Evolutionary conservation across 2,797 vertebrate genomes (phyloP), one percentile per base, ranked within the genome.

Genomic region (Cryptoprocta ferox): DNA sequence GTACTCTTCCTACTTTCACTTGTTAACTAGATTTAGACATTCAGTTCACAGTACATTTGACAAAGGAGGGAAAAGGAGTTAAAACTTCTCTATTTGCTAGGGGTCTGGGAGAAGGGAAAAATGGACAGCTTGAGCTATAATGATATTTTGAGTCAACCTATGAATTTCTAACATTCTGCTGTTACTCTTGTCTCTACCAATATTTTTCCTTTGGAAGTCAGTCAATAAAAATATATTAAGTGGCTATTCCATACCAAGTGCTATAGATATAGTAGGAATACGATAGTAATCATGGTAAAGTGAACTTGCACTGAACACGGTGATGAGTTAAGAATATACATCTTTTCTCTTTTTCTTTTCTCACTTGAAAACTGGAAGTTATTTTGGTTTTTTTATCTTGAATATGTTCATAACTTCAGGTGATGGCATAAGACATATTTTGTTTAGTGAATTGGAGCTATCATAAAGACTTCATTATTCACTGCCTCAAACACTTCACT

Each of bases 341-440:
- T 42, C 73, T 53, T 92, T 88, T 35, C 37, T 8, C 18, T 66
- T 82, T 90, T 84, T 50, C 15, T 56, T 71, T 89, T 89, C 53
- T 93, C 81, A 76, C 70, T 66, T 96, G 70, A 89, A 97, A 91
- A 81, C 19, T 93, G 26, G 12, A 28, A 95, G 66, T 84, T 95
- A 97, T 87, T 89, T 92, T 70, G 18, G 8, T 9, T 61, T 80
- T 89, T 68, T 32, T 92, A 82, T 93, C 15, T 81, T 93, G 26
- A 56, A 92, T 63, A 12, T 89, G 83, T 89, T 92, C 35, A 88
- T 86, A 71, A 97, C 73, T 75, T 73, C 26, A 15, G 59, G 65
- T 30, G 32, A 66, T 53, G 91, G 97, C 95, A 98, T 91, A 93
- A 28, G 63, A 97, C 89, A 94, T 83, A 95, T 61, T 96, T 53